Base-by-base conservation (phyloP, 2,888 invertebrate species). In the Limnephilus lunatus region DNA sequence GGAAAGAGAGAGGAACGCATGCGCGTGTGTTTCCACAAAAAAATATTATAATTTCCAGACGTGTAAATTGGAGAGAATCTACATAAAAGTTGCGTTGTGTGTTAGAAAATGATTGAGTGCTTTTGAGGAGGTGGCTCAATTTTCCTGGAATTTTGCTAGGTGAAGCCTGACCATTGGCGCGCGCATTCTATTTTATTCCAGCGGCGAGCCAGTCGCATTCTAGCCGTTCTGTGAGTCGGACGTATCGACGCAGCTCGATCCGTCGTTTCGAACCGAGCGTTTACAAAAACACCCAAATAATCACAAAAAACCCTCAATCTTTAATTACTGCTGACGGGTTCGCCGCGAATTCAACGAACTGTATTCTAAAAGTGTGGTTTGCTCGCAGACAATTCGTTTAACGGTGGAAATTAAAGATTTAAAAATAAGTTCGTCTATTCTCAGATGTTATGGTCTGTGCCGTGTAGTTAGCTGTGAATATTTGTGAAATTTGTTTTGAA, bases 401-500 rank as follows among this genome's bases (percentile, higher is more conserved):
- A 11, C 31, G 82, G 83, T 53, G 48, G 31, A 85, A 83, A 83
- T 83, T 90, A 30, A 68, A 68, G 68, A 68, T 68, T 68, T 68
- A 25, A 68, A 68, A 68, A 68, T 68, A 68, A 83, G 82, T 83
- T 90, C 53, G 82, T 90, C 81, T 81, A 44, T 89, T 90, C 81
- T 68, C 89, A 32, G 90, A 90, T 90, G 90, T 90, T 90, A 83
- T 83, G 68, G 86, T 35, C 85, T 85, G 90, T 92, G 90, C 53
- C 86, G 89, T 92, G 90, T 86, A 68, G 85, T 90, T 90, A 85
- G 92, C 85, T 92, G 92, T 92, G 92, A 92, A 68, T 68, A 68
- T 92, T 90, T 92, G 92, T 92, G 92, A 89, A 81, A 90, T 92
- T 91, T 92, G 92, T 92, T 92, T 92, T 90, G 53, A 90, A 92